phyloP scores from a whole-genome alignment of 2,113 vertebrate genomes.

The Hippocampus comes region DNA sequence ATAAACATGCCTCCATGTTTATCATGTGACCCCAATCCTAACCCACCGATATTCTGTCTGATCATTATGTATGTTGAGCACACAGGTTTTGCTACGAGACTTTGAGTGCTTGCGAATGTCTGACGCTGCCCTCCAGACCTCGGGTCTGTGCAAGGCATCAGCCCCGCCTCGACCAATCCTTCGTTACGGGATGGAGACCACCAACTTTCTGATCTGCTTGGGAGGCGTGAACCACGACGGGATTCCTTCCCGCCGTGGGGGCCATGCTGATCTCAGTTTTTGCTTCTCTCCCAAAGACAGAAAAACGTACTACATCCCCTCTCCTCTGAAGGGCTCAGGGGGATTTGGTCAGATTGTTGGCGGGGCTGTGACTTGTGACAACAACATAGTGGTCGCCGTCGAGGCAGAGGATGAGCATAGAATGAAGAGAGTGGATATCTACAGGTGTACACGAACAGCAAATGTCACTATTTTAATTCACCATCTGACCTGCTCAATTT shows the following conservation, averaged over 20 bases:
- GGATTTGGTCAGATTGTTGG: slow-evolving; percentile 73
- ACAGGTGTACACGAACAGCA: slow-evolving; percentile 69
- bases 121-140: slow-evolving; percentile 63
- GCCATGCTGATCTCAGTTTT: slow-evolving; percentile 81
- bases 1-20: neutral
- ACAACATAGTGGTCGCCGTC: slow-evolving; percentile 79
- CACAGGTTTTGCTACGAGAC: slow-evolving; percentile 71
- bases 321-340: slow-evolving; percentile 76
- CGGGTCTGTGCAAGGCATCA: slow-evolving; percentile 69
- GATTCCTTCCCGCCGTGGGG: slow-evolving; percentile 72
- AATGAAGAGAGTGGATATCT: slow-evolving; percentile 79
- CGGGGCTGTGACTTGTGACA: slow-evolving; percentile 81
- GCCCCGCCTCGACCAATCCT: slow-evolving; percentile 69
- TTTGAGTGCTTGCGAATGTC: slow-evolving; percentile 71
- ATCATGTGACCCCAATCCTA: neutral
- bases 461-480: neutral
- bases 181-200: slow-evolving; percentile 89
- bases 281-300: slow-evolving; percentile 75
- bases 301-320: slow-evolving; percentile 82
- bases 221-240: slow-evolving; percentile 77
- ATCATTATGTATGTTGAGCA: neutral
- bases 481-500: neutral
- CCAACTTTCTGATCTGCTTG: slow-evolving; percentile 82
- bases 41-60: neutral
- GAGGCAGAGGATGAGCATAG: slow-evolving; percentile 81